A percentile compares a stretch with the other conserved stretches of the same genome.
phyloP scores from a whole-genome alignment of 2,797 vertebrate species.

The Xiphorhynchus erythropygius region DNA sequence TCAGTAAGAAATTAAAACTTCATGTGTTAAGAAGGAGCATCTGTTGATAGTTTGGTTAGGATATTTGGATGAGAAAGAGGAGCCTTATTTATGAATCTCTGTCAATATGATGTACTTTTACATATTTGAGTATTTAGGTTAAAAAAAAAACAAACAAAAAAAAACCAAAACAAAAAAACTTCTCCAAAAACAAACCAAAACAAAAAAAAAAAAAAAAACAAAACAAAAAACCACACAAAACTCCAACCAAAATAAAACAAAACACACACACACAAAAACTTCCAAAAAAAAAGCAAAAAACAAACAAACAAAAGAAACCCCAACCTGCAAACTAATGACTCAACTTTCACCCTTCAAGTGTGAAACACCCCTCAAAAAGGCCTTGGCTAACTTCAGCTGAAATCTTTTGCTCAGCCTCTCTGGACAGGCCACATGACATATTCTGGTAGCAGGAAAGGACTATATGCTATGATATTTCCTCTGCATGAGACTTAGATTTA shows the following conservation, averaged over 20 bases:
- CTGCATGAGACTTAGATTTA: neutral
- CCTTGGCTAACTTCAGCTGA: neutral
- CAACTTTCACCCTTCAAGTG: neutral
- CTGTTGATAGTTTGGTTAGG: neutral
- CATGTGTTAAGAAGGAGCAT: neutral
- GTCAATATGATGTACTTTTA: neutral
- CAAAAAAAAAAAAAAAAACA: too few species aligned
- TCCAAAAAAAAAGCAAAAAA: neutral
- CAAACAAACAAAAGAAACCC: too few species aligned
- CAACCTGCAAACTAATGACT: neutral
- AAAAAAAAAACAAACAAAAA: too few species aligned
- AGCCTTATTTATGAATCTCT: neutral
- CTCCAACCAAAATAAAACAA: too few species aligned
- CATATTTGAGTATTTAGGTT: neutral
- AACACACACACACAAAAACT: too few species aligned
- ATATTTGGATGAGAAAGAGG: neutral
- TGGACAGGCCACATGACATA: neutral
- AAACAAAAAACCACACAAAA: too few species aligned
- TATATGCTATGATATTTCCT: neutral
- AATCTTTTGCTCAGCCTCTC: neutral
- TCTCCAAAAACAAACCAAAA: too few species aligned
- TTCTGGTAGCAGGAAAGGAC: neutral
- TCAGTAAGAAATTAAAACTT: neutral
- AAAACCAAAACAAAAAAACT: too few species aligned
- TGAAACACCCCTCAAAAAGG: neutral